Evolutionary conservation across 2,797 vertebrate genomes (phyloP).

Genomic region (Microtus agrestis): DNA sequence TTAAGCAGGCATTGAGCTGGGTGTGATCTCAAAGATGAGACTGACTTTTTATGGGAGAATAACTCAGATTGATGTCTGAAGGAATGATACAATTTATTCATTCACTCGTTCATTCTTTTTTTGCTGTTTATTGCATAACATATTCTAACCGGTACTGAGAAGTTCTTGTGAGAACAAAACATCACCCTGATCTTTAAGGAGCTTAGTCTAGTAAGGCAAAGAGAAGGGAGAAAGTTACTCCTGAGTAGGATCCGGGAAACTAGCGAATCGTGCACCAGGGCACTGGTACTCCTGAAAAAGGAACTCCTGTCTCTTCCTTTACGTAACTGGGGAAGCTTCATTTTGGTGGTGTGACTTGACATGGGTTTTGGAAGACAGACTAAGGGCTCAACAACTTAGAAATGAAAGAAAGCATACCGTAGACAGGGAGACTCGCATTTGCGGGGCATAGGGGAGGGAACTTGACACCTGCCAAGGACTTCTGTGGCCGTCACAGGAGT

Average conservation of each 20-base stretch:
- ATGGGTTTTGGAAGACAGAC: background rate
- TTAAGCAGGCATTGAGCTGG: background rate
- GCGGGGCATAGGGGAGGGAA: background rate
- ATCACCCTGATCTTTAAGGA: background rate
- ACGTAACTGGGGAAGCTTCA: background rate
- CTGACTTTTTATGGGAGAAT: background rate
- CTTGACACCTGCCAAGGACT: background rate
- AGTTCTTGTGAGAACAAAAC: background rate
- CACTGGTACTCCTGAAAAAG: background rate
- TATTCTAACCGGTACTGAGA: background rate
- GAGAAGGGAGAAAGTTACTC: background rate
- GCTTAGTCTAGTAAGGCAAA: background rate
- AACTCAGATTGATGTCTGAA: background rate
- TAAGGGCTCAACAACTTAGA: constrained; percentile 6
- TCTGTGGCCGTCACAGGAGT: background rate
- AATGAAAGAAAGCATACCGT: constrained; percentile 1
- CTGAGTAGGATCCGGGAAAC: background rate
- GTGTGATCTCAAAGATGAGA: background rate
- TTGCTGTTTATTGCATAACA: background rate
- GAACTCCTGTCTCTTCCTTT: background rate
- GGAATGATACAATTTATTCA: background rate
- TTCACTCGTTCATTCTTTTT: background rate
- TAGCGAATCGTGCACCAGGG: background rate
- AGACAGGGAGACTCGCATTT: background rate
- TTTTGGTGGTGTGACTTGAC: background rate